Evolutionary conservation across 2,888 invertebrate genomes (phyloP), one percentile per base, ranked within the genome.

Genomic region (Tetrapedia diversipes): DNA sequence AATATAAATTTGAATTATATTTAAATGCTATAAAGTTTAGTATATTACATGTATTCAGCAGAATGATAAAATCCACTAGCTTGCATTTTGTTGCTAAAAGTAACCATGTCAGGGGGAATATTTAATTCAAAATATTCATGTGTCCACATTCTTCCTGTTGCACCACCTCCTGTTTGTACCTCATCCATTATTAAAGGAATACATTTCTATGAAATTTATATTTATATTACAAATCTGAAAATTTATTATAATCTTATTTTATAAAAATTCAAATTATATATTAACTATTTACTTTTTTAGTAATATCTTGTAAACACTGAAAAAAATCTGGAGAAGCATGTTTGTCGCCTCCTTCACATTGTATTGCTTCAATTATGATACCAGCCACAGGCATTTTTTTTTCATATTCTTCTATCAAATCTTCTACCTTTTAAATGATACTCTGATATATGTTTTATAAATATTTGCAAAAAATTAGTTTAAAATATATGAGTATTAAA

Each of bases 71-170:
- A 99, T 53, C 99, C 99, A 22, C 99, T 99, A 6, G 98, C 94
- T 87, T 98, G 95, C 97, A 99, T 96, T 93, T 99, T 99, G 93
- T 99, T 99, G 89, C 98, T 98, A 92, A 99, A 99, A 0, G 98
- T 98, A 4, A 99, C 97, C 34, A 98, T 92, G 90, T 99, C 98
- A 0, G 99, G 98, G 0, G 99, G 95, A 4, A 93, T 91, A 1
- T 95, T 94, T 60, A 99, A 93, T 86, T 96, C 93, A 92, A 99
- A 99, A 90, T 98, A 95, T 90, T 99, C 98, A 90, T 98, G 96
- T 79, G 97, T 97, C 99, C 99, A 99, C 94, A 98, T 96, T 92
- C 97, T 97, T 24, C 99, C 99, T 0, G 98, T 98, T 0, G 97
- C 95, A 2, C 99, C 99, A 76, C 98, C 97, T 0, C 99, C 99